Percentiles rank a stretch among this genome's conserved stretches.
Evolutionary conservation across 2,113 vertebrate species (phyloP).

Genomic region (Halichoeres trimaculatus): DNA sequence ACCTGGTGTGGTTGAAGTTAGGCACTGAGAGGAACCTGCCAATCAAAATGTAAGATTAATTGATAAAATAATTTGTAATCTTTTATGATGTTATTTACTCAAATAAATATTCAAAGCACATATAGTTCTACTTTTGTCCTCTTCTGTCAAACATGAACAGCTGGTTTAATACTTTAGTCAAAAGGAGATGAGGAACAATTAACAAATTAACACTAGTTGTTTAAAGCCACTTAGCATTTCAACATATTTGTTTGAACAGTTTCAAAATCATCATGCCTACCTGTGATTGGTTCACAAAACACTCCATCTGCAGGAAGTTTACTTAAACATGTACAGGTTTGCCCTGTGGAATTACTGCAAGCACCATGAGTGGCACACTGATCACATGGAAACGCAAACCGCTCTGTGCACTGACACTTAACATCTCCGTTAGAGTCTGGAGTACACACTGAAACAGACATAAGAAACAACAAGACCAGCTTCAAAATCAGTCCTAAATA

Average conservation of each 20-base stretch:
- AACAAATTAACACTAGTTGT: too few relatives aligned
- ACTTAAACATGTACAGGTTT: slow-evolving; percentile 64
- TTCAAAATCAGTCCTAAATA: not conserved
- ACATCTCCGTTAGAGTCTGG: slow-evolving; percentile 1
- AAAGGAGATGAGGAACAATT: too few relatives aligned
- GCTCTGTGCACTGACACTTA: slow-evolving; percentile 63
- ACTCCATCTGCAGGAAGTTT: slow-evolving; percentile 39
- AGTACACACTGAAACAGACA: slow-evolving; percentile 51
- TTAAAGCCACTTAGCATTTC: too few relatives aligned
- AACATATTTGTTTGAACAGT: too few relatives aligned
- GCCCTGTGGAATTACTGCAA: slow-evolving; percentile 28
- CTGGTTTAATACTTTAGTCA: too few relatives aligned
- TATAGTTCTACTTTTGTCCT: too few relatives aligned
- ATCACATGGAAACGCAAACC: slow-evolving; percentile 54
- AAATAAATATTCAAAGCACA: too few relatives aligned
- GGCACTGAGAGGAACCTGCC: slow-evolving; percentile 11
- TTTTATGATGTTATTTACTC: too few relatives aligned
- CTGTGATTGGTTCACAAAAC: slow-evolving; percentile 50
- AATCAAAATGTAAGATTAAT: not conserved
- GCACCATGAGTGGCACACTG: slow-evolving; percentile 24
- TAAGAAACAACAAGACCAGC: not conserved
- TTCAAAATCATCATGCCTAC: slow-evolving; percentile 19
- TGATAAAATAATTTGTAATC: too few relatives aligned
- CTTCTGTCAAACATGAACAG: too few relatives aligned
- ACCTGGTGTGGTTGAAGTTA: not conserved